Evolutionary conservation across 2,888 invertebrate genomes (phyloP).

Genomic region (Drosophila limbata): DNA sequence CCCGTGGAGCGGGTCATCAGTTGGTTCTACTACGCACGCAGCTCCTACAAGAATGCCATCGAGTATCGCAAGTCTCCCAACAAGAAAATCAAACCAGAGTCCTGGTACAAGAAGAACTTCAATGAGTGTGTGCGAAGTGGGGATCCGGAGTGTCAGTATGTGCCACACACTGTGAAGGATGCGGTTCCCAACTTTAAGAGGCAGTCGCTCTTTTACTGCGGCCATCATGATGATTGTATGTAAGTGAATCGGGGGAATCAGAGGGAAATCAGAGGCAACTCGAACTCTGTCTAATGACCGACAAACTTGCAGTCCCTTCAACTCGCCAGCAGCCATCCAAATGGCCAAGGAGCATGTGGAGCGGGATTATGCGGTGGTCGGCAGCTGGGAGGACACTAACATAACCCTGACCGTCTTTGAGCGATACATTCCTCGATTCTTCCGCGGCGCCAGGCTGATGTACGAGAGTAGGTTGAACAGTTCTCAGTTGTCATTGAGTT

Average conservation of each 20-base stretch:
- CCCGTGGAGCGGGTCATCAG: constrained; percentile 95
- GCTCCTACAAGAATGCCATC: constrained; percentile 86
- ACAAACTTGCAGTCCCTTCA: constrained; percentile 88
- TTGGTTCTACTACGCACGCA: constrained; percentile 94
- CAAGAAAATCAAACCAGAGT: constrained; percentile 83
- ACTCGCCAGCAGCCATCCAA: constrained; percentile 92
- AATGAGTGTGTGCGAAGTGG: constrained; percentile 94
- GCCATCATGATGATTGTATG: constrained; percentile 93
- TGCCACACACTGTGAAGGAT: constrained; percentile 87
- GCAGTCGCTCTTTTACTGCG: constrained; percentile 95
- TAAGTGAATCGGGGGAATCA: constrained; percentile 85
- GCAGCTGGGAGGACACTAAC: constrained; percentile 94
- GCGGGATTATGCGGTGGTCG: constrained; percentile 94
- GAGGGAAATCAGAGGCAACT: not conserved
- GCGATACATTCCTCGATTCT: constrained; percentile 93
- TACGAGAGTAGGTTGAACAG: constrained; percentile 67
- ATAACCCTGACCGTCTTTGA: constrained; percentile 93
- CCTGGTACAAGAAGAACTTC: constrained; percentile 88
- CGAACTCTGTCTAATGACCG: constrained; percentile 9
- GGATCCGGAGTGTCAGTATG: constrained; percentile 93
- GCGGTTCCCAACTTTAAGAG: constrained; percentile 92
- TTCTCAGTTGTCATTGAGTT: not conserved
- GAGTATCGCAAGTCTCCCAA: constrained; percentile 93
- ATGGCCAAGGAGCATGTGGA: constrained; percentile 94
- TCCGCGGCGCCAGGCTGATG: constrained; percentile 88